Percentiles rank a stretch among this genome's conserved stretches.
These are phyloP conservation scores for Diplazon laetatorius DNA, from an alignment of 2,888 invertebrate species.

Conservation along the genomic window DNA sequence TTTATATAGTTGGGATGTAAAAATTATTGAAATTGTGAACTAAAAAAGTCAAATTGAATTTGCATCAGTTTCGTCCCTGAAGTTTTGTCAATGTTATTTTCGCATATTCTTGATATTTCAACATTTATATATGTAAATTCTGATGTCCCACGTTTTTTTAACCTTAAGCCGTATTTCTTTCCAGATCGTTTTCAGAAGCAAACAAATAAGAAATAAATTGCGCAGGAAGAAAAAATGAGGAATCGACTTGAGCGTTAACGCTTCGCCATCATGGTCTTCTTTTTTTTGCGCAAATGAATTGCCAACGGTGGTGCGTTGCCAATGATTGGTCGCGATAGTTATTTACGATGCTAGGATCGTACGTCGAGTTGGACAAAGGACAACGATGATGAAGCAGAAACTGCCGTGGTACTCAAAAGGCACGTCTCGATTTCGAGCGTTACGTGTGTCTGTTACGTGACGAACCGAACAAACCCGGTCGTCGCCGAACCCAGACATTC, in stretches of 20 bases:
- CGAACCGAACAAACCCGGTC: constrained; percentile 35
- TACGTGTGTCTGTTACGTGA: constrained; percentile 55
- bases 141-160: too few relatives aligned
- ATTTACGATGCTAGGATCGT: constrained; percentile 52
- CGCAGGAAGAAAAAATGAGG: constrained; percentile 32
- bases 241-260: not conserved
- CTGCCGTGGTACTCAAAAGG: not conserved
- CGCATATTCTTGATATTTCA: too few relatives aligned
- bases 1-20: too few relatives aligned
- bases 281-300: constrained; percentile 51
- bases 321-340: constrained; percentile 22
- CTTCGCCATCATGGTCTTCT: constrained; percentile 25
- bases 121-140: too few relatives aligned
- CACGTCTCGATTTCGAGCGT: constrained; percentile 47
- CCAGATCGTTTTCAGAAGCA: too few relatives aligned
- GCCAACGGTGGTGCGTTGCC: not conserved
- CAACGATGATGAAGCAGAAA: constrained; percentile 24
- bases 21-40: too few relatives aligned
- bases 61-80: too few relatives aligned
- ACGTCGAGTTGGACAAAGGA: constrained; percentile 1
- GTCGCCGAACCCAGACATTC: constrained; percentile 1
- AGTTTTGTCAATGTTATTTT: too few relatives aligned
- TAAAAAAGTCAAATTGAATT: too few relatives aligned
- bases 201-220: not conserved
- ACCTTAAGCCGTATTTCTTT: too few relatives aligned